A percentile compares a stretch with the other conserved stretches of the same genome.
phyloP scores from a whole-genome alignment of 2,113 vertebrate species.

The Aleadryas rufinucha region DNA sequence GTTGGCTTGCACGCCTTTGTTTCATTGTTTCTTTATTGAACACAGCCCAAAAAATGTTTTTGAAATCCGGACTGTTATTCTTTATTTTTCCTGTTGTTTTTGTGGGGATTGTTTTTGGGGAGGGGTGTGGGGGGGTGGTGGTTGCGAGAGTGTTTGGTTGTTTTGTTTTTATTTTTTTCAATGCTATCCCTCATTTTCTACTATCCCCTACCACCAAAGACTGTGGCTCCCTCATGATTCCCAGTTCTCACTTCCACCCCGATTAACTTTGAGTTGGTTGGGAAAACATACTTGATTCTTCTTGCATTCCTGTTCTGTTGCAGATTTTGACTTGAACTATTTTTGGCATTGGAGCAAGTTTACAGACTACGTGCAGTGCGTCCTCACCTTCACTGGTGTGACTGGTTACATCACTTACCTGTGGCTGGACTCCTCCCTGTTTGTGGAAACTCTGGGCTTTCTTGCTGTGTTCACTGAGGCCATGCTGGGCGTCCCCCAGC shows the following conservation, averaged over 20 bases:
- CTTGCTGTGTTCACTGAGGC: conserved; percentile 92
- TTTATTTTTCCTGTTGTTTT: background rate
- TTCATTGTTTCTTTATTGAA: background rate
- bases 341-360: conserved; percentile 98
- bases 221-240: background rate
- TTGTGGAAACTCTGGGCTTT: conserved; percentile 92
- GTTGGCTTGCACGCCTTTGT: background rate
- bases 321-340: conserved; percentile 91
- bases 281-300: background rate
- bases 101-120: background rate
- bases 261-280: background rate
- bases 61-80: background rate
- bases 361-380: conserved; percentile 90
- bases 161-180: background rate
- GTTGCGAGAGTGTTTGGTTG: background rate
- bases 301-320: background rate
- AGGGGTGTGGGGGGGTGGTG: background rate
- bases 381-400: conserved; percentile 86
- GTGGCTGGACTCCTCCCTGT: conserved; percentile 86
- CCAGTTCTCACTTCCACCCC: background rate
- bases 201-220: background rate
- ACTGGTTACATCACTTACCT: conserved; percentile 91
- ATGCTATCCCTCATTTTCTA: background rate
- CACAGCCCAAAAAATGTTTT: background rate
- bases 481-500: conserved; percentile 91